Percentiles rank a stretch among this genome's conserved stretches.
Conservation (phyloP, 2,888 invertebrate species). For the Agrochola macilenta region DNA sequence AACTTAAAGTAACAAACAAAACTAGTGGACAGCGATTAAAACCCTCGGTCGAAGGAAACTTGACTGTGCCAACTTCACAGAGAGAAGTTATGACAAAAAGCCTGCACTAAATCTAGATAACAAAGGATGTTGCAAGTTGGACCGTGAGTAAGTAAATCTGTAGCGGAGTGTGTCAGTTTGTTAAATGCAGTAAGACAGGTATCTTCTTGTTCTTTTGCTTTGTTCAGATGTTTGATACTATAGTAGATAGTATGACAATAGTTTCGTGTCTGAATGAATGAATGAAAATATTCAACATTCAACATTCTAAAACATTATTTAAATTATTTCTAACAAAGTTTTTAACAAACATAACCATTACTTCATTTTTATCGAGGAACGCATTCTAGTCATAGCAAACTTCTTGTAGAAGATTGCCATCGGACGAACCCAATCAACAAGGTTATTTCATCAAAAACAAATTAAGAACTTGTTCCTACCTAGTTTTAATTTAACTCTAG, state of each 20-base stretch:
- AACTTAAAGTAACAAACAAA: conserved; percentile 33
- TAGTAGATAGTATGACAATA: background rate
- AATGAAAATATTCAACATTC: background rate
- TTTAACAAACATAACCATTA: too few relatives aligned
- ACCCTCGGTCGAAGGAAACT: conserved; percentile 29
- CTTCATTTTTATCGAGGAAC: background rate
- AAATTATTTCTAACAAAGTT: too few relatives aligned
- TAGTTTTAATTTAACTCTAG: background rate
- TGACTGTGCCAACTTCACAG: conserved; percentile 19
- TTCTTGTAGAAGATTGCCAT: background rate
- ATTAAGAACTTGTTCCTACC: background rate
- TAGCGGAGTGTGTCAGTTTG: conserved; percentile 22
- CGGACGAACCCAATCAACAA: background rate
- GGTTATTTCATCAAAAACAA: background rate
- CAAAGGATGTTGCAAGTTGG: conserved; percentile 45
- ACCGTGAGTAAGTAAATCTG: conserved; percentile 45
- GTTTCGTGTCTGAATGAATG: background rate
- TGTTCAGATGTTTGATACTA: background rate
- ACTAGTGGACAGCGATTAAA: conserved; percentile 39
- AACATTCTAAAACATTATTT: background rate
- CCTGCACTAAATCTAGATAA: conserved; percentile 54
- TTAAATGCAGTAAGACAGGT: conserved; percentile 12
- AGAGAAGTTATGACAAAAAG: conserved; percentile 59
- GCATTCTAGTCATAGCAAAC: background rate
- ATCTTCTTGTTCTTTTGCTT: background rate